phyloP scores from a whole-genome alignment of 2,888 invertebrate genomes.

The Anodontia alba region DNA sequence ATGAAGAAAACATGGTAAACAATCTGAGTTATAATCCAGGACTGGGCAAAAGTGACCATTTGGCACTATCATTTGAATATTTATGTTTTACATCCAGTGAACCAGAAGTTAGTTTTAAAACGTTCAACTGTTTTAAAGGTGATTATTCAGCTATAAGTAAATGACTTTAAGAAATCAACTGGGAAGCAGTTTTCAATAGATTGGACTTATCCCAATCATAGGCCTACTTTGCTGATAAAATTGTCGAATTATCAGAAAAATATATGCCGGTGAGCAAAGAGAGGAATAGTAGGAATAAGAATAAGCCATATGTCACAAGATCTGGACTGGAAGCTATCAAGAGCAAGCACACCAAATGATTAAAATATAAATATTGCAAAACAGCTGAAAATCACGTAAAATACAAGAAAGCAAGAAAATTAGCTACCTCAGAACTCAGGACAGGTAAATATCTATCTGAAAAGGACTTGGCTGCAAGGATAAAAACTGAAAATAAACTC shows the following conservation, averaged over 20 bases:
- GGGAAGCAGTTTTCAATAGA: background rate
- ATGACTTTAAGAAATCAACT: background rate
- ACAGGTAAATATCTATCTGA: background rate
- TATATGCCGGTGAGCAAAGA: background rate
- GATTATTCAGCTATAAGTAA: background rate
- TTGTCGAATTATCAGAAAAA: background rate
- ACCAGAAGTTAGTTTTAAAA: background rate
- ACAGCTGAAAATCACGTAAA: background rate
- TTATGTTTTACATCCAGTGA: background rate
- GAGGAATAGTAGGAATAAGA: background rate
- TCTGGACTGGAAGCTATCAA: background rate
- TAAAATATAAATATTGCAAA: constrained; percentile 1
- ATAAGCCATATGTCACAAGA: background rate
- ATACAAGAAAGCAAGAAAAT: background rate
- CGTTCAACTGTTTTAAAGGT: too few relatives aligned
- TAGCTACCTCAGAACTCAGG: background rate
- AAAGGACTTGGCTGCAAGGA: background rate
- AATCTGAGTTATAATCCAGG: background rate
- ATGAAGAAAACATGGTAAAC: background rate
- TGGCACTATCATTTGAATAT: background rate
- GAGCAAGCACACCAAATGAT: background rate
- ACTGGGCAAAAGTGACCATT: background rate
- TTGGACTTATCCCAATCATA: background rate
- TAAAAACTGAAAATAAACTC: background rate
- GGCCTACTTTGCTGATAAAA: background rate